Evolutionary conservation across 2,888 invertebrate species (phyloP).

Genomic region (Brachypalpus laphriformis): DNA sequence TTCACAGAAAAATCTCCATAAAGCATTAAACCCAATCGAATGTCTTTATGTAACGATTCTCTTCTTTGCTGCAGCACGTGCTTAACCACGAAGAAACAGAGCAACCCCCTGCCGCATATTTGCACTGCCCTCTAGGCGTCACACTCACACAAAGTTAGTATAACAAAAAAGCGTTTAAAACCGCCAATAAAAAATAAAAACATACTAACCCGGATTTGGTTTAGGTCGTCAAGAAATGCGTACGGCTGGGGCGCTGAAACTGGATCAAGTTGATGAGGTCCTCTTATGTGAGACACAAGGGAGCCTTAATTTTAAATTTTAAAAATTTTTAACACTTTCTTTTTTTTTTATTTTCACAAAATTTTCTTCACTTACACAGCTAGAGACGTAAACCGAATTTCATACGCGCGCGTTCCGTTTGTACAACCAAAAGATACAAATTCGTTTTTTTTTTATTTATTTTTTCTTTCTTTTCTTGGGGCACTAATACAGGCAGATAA

Average conservation of each 20-base stretch:
- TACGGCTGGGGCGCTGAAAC: background rate
- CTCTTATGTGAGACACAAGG: background rate
- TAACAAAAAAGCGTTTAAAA: background rate
- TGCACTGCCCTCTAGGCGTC: conserved; percentile 27
- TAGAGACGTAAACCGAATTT: background rate
- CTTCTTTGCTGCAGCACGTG: conserved; percentile 51
- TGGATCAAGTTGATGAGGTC: background rate
- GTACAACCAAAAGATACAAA: conserved; percentile 8
- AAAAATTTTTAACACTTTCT: background rate
- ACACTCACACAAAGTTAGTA: conserved; percentile 4
- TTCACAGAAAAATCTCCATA: conserved; percentile 1
- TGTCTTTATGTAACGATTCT: conserved; percentile 59
- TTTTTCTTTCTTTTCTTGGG: background rate
- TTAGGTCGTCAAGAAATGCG: conserved; percentile 18
- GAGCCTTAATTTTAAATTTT: background rate
- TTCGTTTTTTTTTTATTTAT: background rate
- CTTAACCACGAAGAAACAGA: conserved; percentile 39
- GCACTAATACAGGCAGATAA: conserved; percentile 6
- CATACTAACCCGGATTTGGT: conserved; percentile 47
- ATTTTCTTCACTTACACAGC: conserved; percentile 13
- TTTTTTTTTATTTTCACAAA: conserved; percentile 17
- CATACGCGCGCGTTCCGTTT: conserved; percentile 52
- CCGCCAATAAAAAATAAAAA: conserved; percentile 61
- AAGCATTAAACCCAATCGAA: conserved; percentile 40
- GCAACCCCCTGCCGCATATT: background rate